Evolutionary conservation across 92 coral and sea anemone species (phyloP), one percentile per base, ranked within the genome.

Genomic region (Ricordea florida): DNA sequence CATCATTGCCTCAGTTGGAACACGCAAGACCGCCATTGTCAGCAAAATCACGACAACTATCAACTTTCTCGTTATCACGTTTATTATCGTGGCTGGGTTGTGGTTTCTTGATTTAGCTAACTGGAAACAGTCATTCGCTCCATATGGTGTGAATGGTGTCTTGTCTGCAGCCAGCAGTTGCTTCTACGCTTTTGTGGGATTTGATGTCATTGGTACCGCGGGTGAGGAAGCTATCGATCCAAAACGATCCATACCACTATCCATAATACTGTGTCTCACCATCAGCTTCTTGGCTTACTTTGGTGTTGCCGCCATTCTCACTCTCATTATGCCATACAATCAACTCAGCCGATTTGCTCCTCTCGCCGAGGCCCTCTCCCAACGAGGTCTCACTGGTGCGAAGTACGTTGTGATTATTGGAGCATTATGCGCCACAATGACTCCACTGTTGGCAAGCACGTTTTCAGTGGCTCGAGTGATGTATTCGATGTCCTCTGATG

Each of bases 221-320:
- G 59, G 93, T 1, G 93, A 86, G 35, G 98, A 93, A 23, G 83
- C 93, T 13, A 76, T 69, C 26, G 81, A 90, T 65, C 97, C 98
- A 11, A 76, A 87, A 15, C 81, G 64, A 7, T 67, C 92, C 11
- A 65, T 94, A 15, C 97, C 98, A 4, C 41, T 80, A 10, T 86
- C 98, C 14, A 78, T 85, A 10, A 55, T 91, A 30, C 47, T 88
- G 3, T 63, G 81, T 9, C 82, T 93, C 18, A 46, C 62, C 0
- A 70, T 93, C 40, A 87, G 96, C 57, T 87, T 87, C 76, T 47
- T 90, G 42, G 89, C 91, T 10, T 93, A 93, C 45, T 93, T 93
- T 66, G 98, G 98, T 32, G 98, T 91, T 15, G 79, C 96, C 17
- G 81, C 93, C 1, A 77, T 87, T 17, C 85, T 93, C 30, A 93